These are phyloP conservation scores for Eurystomus glaucurus DNA, from an alignment of 2,797 vertebrate species.

Conservation along the genomic window DNA sequence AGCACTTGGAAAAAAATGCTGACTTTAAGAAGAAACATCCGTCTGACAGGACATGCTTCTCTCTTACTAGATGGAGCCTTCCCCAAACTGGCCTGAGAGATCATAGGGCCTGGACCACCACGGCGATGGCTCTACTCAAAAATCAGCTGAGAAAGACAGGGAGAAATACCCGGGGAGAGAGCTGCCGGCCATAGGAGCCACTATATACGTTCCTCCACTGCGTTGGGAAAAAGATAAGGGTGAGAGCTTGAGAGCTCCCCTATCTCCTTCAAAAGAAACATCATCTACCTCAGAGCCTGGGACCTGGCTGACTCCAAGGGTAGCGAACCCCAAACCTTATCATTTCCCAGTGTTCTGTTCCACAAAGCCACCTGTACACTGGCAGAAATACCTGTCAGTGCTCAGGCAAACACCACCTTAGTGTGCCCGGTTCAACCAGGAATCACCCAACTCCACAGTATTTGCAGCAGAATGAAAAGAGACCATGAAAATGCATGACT, in stretches of 20 bases:
- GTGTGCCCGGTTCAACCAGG: background rate
- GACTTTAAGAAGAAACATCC: constrained; percentile 44
- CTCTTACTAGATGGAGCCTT: background rate
- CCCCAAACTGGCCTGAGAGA: background rate
- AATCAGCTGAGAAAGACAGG: background rate
- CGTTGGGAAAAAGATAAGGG: background rate
- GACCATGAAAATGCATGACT: fast-evolving
- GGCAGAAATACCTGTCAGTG: background rate
- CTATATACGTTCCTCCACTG: background rate
- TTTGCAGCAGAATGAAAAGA: background rate
- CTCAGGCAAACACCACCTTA: background rate
- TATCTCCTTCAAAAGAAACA: background rate
- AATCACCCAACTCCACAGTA: fast-evolving
- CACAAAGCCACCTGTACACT: background rate
- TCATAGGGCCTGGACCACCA: background rate
- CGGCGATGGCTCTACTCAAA: background rate
- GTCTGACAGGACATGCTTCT: background rate
- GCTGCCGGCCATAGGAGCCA: fast-evolving
- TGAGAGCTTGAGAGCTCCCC: background rate
- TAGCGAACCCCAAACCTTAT: background rate
- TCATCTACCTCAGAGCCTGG: background rate
- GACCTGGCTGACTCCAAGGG: background rate
- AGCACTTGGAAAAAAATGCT: constrained; percentile 32
- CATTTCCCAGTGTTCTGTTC: background rate
- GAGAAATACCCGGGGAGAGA: background rate